phyloP scores from a whole-genome alignment of 2,797 vertebrate genomes.

The Zalophus californianus region DNA sequence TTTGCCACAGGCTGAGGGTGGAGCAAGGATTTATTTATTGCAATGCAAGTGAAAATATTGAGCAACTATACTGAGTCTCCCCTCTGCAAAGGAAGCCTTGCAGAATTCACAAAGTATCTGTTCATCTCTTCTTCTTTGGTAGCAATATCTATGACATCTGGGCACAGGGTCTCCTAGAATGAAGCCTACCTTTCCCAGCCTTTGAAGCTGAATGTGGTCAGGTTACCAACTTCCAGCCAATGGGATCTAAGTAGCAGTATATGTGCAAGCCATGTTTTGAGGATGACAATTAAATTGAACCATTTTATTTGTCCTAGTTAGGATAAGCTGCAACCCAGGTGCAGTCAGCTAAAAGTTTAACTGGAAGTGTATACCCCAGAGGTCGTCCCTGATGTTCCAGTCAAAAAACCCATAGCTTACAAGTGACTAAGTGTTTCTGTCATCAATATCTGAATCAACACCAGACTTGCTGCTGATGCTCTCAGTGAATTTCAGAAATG shows the following conservation, averaged over 20 bases:
- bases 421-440: slow-evolving; percentile 14
- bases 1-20: slow-evolving; percentile 69
- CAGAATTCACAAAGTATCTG: background rate
- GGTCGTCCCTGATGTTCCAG: background rate
- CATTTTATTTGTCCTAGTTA: slow-evolving; percentile 29
- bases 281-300: background rate
- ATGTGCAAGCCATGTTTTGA: background rate
- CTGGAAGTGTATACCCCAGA: background rate
- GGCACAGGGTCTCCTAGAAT: background rate
- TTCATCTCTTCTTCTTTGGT: background rate
- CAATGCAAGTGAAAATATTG: slow-evolving; percentile 56
- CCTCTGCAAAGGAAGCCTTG: background rate
- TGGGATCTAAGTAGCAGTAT: background rate
- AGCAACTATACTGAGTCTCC: slow-evolving; percentile 51
- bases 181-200: background rate
- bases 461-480: background rate
- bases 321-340: background rate
- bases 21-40: slow-evolving; percentile 52
- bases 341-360: background rate
- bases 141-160: background rate
- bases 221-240: slow-evolving; percentile 32
- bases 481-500: slow-evolving; percentile 41
- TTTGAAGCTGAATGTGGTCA: background rate
- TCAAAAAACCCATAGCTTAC: background rate
- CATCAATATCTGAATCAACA: background rate